A percentile compares a stretch with the other conserved stretches of the same genome.
Evolutionary conservation across 2,888 invertebrate genomes (phyloP).

Genomic region (Zaprionus lineosus): DNA sequence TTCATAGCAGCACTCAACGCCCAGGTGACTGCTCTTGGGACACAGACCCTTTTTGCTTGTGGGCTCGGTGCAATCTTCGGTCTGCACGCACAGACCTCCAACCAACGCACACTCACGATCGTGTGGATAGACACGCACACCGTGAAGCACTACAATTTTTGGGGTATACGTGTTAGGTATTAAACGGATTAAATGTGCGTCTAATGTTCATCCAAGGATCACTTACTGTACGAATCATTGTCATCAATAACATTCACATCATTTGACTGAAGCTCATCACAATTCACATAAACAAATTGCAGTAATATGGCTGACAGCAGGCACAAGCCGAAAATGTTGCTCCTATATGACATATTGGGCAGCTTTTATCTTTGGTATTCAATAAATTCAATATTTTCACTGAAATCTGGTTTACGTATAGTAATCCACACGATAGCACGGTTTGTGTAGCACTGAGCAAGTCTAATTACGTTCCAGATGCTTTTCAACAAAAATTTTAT

Average conservation of each 20-base stretch:
- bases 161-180: not conserved
- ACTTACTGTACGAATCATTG: slow-evolving; percentile 76
- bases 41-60: slow-evolving; percentile 80
- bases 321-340: slow-evolving; percentile 49
- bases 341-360: slow-evolving; percentile 54
- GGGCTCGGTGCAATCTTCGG: slow-evolving; percentile 72
- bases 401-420: slow-evolving; percentile 8
- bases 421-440: slow-evolving; percentile 66
- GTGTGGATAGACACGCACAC: slow-evolving; percentile 77
- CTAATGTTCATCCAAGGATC: too few species aligned
- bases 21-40: slow-evolving; percentile 70
- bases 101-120: slow-evolving; percentile 80
- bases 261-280: slow-evolving; percentile 74
- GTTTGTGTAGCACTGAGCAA: slow-evolving; percentile 61
- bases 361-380: slow-evolving; percentile 5
- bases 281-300: slow-evolving; percentile 60
- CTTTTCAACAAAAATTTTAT: slow-evolving; percentile 68
- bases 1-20: slow-evolving; percentile 82
- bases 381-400: slow-evolving; percentile 6
- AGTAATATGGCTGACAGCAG: slow-evolving; percentile 55
- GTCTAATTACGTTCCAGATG: slow-evolving; percentile 59
- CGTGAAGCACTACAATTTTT: slow-evolving; percentile 71
- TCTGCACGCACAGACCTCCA: slow-evolving; percentile 80
- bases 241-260: slow-evolving; percentile 69
- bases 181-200: too few species aligned